Evolutionary conservation across 2,888 invertebrate genomes (phyloP).

Genomic region (Hirtodrosophila confusa): DNA sequence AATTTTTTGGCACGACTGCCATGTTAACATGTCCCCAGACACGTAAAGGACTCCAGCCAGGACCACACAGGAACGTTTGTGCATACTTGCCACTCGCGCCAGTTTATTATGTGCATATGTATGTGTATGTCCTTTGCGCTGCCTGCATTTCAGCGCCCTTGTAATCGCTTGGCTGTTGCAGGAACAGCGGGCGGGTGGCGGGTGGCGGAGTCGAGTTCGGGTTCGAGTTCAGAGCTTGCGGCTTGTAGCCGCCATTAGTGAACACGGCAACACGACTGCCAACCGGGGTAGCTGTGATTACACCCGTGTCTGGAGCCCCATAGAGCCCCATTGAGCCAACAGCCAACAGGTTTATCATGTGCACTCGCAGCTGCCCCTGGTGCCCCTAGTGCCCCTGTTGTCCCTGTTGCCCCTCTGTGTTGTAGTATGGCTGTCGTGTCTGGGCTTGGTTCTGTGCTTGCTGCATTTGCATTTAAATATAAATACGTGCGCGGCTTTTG

Average conservation of each 20-base stretch:
- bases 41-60: conserved; percentile 60
- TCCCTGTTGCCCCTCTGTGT: background rate
- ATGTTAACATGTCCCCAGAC: conserved; percentile 83
- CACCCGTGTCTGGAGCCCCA: conserved; percentile 46
- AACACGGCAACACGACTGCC: conserved; percentile 65
- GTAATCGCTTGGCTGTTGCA: conserved; percentile 41
- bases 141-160: conserved; percentile 71
- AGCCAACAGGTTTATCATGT: conserved; percentile 63
- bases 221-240: conserved; percentile 73
- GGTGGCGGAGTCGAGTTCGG: background rate
- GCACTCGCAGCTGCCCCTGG: conserved; percentile 19
- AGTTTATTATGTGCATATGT: conserved; percentile 66
- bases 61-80: conserved; percentile 39
- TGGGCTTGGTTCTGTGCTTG: conserved; percentile 5
- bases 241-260: conserved; percentile 83
- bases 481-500: conserved; percentile 82
- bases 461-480: conserved; percentile 81
- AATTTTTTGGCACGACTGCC: conserved; percentile 83
- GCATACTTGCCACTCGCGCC: conserved; percentile 51
- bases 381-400: no score
- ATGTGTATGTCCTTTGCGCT: conserved; percentile 31
- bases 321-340: conserved; percentile 30
- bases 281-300: conserved; percentile 63
- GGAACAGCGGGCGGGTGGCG: conserved; percentile 31
- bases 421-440: background rate